A percentile compares a stretch with the other conserved stretches of the same genome.
Conservation (phyloP, 2,797 vertebrate species). For the Valencia hispanica region DNA sequence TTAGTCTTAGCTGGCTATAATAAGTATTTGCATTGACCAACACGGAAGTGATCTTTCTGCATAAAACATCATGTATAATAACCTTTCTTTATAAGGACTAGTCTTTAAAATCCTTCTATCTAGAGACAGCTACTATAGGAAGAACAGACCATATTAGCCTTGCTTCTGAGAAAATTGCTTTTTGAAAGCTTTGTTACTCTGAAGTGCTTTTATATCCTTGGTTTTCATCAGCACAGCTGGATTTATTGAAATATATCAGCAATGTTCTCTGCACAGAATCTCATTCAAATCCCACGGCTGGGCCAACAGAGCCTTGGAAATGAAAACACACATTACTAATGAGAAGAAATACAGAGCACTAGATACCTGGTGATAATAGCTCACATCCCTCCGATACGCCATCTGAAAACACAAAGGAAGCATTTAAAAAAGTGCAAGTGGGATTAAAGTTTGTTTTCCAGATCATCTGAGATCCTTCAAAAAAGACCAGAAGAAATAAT, state of each 20-base stretch:
- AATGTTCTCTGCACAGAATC: constrained; percentile 39
- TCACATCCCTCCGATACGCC: constrained; percentile 81
- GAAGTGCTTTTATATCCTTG: constrained; percentile 27
- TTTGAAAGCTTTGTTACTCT: constrained; percentile 44
- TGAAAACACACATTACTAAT: constrained; percentile 49
- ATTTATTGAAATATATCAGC: constrained; percentile 49
- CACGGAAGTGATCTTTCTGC: constrained; percentile 7
- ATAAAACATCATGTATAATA: constrained; percentile 22
- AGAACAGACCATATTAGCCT: constrained; percentile 27
- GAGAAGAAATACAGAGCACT: constrained; percentile 42
- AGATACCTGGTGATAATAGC: constrained; percentile 83
- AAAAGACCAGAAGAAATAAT: not conserved
- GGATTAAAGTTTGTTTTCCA: not conserved
- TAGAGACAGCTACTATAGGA: constrained; percentile 21
- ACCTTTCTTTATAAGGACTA: constrained; percentile 25
- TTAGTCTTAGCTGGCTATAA: constrained; percentile 29
- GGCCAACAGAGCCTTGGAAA: constrained; percentile 46
- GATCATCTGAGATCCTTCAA: constrained; percentile 3
- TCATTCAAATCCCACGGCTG: constrained; percentile 47
- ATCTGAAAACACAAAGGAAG: constrained; percentile 69
- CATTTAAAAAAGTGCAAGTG: constrained; percentile 22
- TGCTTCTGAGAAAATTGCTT: constrained; percentile 44
- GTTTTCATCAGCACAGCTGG: constrained; percentile 45
- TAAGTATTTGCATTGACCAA: constrained; percentile 9
- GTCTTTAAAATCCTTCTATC: constrained; percentile 42